Base-by-base conservation (phyloP, 2,888 invertebrate genomes). In the Pammene aurita region DNA sequence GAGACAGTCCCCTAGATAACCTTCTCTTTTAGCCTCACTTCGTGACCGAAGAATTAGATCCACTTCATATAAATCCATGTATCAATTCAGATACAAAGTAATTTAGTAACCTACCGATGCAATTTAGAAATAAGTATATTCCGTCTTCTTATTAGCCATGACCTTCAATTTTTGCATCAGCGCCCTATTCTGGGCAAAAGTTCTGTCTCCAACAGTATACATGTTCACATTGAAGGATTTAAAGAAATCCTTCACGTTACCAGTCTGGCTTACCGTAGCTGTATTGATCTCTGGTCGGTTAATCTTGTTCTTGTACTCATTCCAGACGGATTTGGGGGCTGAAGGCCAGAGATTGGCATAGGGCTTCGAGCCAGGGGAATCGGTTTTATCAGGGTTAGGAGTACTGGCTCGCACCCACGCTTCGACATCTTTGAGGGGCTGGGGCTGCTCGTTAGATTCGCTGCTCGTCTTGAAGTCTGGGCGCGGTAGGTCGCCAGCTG, bases 341-440 rank as follows among this genome's bases (percentile, higher is more conserved):
- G 78, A 73, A 13, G 81, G 80, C 77, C 78, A 80, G 44, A 73
- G 56, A 60, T 72, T 71, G n/a, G 74, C 56, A 48, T 71, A 64
- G 52, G 50, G 57, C 57, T 44, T 66, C 72, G 0, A 72, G 69
- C 68, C 77, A 74, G 73, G 56, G 13, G 60, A 60, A 0, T 26
- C 48, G 0, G 57, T 58, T n/a, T 55, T 46, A 13, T n/a, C 38
- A 4, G 61, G 56, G 41, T 62, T 56, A 0, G 67, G 67, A 0
- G 67, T 63, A 9, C 62, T 62, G 0, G 56, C 34, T 0, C 50
- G 56, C 1, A 63, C 62, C 67, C 67, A 63, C 2, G 48, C 11
- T 9, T 34, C 67, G 1, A 67, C 54, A 38, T 67, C 54, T 0
- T 54, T 55, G 7, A n/a, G 2, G 2, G 16, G 38, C 11, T 55